Evolutionary conservation across 2,113 vertebrate genomes (phyloP), one percentile per base, ranked within the genome.

Genomic region (Oxyura jamaicensis): DNA sequence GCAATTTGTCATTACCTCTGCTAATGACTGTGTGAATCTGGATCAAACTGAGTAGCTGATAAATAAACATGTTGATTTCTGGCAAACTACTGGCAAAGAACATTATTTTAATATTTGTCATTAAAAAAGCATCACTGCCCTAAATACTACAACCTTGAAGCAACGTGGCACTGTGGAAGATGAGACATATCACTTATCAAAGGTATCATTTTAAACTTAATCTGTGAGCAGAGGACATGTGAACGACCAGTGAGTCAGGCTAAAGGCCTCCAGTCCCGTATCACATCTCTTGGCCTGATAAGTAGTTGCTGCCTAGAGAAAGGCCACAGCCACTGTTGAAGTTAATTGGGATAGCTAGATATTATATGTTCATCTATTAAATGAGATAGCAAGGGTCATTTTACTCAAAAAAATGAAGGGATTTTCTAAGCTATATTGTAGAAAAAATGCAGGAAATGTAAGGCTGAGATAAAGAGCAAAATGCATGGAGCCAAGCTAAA

Each of bases 31-130:
- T n/a, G 81, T 76, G 95, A 96, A 83, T 84, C 88, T 91, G 90
- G 69, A 95, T 91, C 90, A 86, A 93, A 88, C 28, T 2, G 48
- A 82, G 83, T n/a, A 91, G 86, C 63, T 91, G 93, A 79, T 80
- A 96, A 97, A 90, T 82, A 96, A 97, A 93, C 63, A 93, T 62
- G 80, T 78, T 93, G 93, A 92, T 94, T 94, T 92, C 86, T 87
- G 84, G 62, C 67, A 88, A 87, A 83, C 31, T 84, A 42, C 65
- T 83, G 74, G 85, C 90, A 93, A 88, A 93, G 86, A 86, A 50
- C 53, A 76, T 67, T 55, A 58, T 89, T 97, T 91, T 87, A 87
- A 92, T 93, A 91, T 85, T 88, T 79, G 74, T 92, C 83, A 92
- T 86, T 86, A 6, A 86, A 91, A 83, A 90, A 63, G 55, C 50